Evolutionary conservation across 2,797 vertebrate genomes (phyloP).

Genomic region (Pachyuromys duprasi): DNA sequence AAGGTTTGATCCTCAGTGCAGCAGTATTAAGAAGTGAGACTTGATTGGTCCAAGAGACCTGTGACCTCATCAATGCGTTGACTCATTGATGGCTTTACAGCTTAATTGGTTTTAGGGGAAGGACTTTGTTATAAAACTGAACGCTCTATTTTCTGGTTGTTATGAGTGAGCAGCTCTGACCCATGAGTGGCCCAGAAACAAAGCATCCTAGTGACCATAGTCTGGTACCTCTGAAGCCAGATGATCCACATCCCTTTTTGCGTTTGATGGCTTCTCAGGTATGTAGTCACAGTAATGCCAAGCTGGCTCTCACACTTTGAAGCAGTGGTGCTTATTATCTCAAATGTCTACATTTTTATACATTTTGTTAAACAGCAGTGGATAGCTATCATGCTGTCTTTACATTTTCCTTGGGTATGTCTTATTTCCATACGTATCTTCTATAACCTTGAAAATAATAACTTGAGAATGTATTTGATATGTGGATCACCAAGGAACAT

Average conservation of each 20-base stretch:
- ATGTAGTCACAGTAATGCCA: not conserved
- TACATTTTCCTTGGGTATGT: not conserved
- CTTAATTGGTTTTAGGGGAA: not conserved
- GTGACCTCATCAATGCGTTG: not conserved
- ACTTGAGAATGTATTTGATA: conserved; percentile 7
- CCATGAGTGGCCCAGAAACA: not conserved
- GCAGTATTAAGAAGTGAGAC: not conserved
- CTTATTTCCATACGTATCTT: not conserved
- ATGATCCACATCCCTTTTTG: not conserved
- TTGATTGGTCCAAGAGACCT: not conserved
- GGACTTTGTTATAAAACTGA: not conserved
- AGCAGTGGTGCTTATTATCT: not conserved
- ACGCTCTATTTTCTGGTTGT: not conserved
- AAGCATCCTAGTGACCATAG: not conserved
- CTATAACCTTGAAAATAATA: not conserved
- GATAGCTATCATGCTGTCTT: not conserved
- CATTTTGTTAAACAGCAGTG: not conserved
- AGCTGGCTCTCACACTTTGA: not conserved
- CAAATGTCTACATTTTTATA: not conserved
- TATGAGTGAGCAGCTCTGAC: not conserved
- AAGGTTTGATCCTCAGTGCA: not conserved
- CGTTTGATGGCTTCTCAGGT: not conserved
- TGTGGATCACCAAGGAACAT: not conserved
- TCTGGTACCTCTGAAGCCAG: not conserved
- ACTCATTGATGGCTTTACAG: not conserved